Evolutionary conservation across 2,113 vertebrate genomes (phyloP), one percentile per base, ranked within the genome.

Genomic region (Nerophis lumbriciformis): DNA sequence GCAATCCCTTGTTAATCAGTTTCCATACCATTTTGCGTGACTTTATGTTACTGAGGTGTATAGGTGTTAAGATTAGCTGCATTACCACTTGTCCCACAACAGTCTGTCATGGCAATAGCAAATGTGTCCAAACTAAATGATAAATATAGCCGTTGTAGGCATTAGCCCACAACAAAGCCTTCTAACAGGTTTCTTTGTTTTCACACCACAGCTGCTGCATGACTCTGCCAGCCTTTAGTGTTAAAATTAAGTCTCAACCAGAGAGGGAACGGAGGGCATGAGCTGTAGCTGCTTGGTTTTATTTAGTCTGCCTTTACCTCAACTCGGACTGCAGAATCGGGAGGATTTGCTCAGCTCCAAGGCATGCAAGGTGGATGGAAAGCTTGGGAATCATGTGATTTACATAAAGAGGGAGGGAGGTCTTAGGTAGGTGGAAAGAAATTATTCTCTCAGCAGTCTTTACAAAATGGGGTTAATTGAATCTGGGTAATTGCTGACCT

Each of bases 381-480:
- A 36, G 73, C 71, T 38, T 19, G 48, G 50, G 58, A 78, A 81
- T 73, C 44, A 48, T 82, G 78, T 81, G 73, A 88, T 83, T 79
- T 70, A 61, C 80, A 71, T 65, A 6, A 54, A 52, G 44, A 45
- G 55, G 59, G 36, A 50, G 65, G 42, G 11, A 45, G 42, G 42
- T 45, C 3, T 39, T 61, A 1, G 47, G 12, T 21, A 53, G 59
- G 58, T 28, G 14, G 10, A 54, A 48, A 63, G 69, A 81, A 87
- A 88, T 65, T 75, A 81, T 80, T 83, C 85, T 87, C 84, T 88
- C 86, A 87, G 88, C 87, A 85, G 83, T 87, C 80, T 86, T 85
- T 78, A 76, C 70, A 78, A 83, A 88, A 88, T 78, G 83, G 87
- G 89, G 88, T 89, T 90, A 90, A 89, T 88, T 88, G 88, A 89